Evolutionary conservation across 2,888 invertebrate species (phyloP).

Genomic region (Cephus nigrinus): DNA sequence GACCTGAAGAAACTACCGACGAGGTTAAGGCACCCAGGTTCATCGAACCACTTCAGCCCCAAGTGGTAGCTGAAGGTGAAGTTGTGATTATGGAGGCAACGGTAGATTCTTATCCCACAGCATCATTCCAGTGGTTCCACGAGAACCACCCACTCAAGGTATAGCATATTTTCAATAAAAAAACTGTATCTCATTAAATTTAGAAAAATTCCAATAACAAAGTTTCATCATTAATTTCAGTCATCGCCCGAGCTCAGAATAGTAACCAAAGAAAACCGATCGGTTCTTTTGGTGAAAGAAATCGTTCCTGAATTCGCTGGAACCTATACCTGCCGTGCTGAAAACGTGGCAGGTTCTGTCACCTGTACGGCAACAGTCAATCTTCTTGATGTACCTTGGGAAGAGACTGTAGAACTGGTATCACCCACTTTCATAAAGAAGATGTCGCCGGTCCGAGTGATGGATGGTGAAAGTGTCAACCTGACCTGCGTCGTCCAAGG

Average conservation of each 20-base stretch:
- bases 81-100: constrained; percentile 82
- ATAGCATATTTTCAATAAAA: constrained; percentile 16
- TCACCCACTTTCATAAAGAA: constrained; percentile 83
- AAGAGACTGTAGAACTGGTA: constrained; percentile 72
- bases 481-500: constrained; percentile 81
- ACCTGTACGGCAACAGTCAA: constrained; percentile 84
- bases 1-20: constrained; percentile 70
- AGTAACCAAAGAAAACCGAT: constrained; percentile 80
- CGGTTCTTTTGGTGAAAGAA: constrained; percentile 82
- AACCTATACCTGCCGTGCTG: constrained; percentile 87
- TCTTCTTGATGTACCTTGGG: constrained; percentile 71
- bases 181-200: background rate
- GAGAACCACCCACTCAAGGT: constrained; percentile 77
- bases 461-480: constrained; percentile 89
- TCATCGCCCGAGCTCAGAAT: constrained; percentile 78
- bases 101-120: constrained; percentile 81
- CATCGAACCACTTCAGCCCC: constrained; percentile 77
- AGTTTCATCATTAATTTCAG: constrained; percentile 40
- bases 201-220: background rate
- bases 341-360: constrained; percentile 90
- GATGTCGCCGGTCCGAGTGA: constrained; percentile 80
- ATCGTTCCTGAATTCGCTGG: constrained; percentile 78
- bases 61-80: constrained; percentile 78
- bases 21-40: constrained; percentile 79
- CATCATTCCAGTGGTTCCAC: constrained; percentile 90